These are phyloP conservation scores for Zaprionus ghesquierei DNA, from an alignment of 1,140 invertebrate species.

Conservation along the genomic window DNA sequence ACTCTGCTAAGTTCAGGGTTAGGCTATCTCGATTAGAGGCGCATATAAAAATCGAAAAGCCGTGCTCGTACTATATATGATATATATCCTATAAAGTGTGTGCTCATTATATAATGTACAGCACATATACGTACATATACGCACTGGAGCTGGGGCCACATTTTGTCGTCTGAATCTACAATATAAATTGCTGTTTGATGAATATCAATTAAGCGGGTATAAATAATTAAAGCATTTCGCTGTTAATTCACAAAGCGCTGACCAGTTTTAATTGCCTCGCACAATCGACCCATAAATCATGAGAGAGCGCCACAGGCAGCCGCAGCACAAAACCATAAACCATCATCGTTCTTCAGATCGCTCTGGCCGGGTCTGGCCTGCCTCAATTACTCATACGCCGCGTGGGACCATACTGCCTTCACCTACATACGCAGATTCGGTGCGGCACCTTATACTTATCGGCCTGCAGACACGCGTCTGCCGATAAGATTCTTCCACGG, in stretches of 20 bases:
- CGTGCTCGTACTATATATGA: neutral
- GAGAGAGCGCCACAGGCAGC: neutral
- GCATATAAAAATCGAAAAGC: neutral
- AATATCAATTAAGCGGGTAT: slow-evolving; percentile 58
- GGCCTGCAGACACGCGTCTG: slow-evolving; percentile 38
- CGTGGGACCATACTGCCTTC: slow-evolving; percentile 37
- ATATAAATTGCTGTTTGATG: slow-evolving; percentile 65
- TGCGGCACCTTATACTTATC: slow-evolving; percentile 25
- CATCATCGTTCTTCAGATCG: neutral
- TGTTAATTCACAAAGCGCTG: slow-evolving; percentile 12
- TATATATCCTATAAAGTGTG: neutral
- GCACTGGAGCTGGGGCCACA: neutral
- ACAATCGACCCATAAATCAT: slow-evolving; percentile 10
- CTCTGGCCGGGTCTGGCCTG: neutral
- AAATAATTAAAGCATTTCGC: slow-evolving; percentile 47
- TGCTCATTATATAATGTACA: slow-evolving; percentile 18
- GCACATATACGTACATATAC: neutral
- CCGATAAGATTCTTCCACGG: neutral
- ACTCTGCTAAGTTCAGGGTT: slow-evolving; percentile 3
- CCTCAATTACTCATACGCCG: slow-evolving; percentile 51
- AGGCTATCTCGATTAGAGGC: neutral
- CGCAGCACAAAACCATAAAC: slow-evolving; percentile 2
- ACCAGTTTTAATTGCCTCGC: slow-evolving; percentile 23
- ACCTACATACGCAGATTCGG: slow-evolving; percentile 45
- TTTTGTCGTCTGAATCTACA: neutral